phyloP scores from a whole-genome alignment of 2,888 invertebrate species.

The Schizotus pectinicornis region DNA sequence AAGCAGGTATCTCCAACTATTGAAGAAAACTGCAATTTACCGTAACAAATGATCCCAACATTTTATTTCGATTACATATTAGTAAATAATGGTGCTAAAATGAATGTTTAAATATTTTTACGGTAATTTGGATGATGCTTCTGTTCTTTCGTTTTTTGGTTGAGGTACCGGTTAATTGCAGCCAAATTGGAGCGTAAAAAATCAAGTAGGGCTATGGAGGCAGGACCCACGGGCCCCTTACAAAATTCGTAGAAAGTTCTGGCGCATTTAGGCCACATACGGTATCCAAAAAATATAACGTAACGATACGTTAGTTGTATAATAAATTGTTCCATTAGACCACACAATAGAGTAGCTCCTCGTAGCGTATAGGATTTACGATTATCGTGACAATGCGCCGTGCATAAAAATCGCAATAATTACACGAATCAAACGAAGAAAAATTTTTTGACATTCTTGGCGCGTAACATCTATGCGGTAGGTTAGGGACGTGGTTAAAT shows the following conservation, averaged over 20 bases:
- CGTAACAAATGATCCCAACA: too few species aligned
- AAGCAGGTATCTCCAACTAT: not conserved
- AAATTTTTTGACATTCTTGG: slow-evolving; percentile 39
- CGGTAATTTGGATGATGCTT: too few species aligned
- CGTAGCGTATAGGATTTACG: slow-evolving; percentile 51
- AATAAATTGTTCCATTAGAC: slow-evolving; percentile 48
- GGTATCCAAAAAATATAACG: slow-evolving; percentile 31
- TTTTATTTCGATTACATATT: too few species aligned
- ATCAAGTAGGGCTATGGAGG: too few species aligned
- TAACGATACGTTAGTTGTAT: slow-evolving; percentile 40
- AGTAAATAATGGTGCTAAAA: too few species aligned
- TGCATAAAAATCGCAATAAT: slow-evolving; percentile 56
- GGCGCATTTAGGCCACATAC: slow-evolving; percentile 28
- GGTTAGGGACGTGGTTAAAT: slow-evolving; percentile 45
- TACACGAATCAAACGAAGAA: slow-evolving; percentile 46
- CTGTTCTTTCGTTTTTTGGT: not conserved
- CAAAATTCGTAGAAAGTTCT: slow-evolving; percentile 26
- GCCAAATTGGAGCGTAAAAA: too few species aligned
- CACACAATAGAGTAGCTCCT: slow-evolving; percentile 46
- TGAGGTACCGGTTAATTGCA: too few species aligned
- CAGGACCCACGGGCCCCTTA: slow-evolving; percentile 1
- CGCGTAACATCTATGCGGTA: slow-evolving; percentile 44
- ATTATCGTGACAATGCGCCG: slow-evolving; percentile 43
- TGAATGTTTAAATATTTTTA: too few species aligned
- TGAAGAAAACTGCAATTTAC: too few species aligned